phyloP scores from a whole-genome alignment of 2,888 invertebrate genomes.

The Drosophila limbata region DNA sequence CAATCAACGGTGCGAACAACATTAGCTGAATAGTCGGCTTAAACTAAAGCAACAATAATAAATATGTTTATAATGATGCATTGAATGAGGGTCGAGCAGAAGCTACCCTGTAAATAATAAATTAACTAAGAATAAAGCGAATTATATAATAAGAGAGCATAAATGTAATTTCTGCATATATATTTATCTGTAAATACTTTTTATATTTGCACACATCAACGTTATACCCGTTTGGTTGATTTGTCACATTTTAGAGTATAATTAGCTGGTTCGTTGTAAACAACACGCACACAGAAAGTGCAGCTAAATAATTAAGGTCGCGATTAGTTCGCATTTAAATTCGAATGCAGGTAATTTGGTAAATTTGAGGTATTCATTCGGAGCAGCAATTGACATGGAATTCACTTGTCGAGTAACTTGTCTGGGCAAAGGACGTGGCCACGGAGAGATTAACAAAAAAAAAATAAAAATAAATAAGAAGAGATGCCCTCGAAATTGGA shows the following conservation, averaged over 20 bases:
- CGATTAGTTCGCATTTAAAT: conserved; percentile 66
- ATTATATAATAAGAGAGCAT: too few species aligned
- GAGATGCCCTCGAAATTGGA: conserved; percentile 76
- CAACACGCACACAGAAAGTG: conserved; percentile 60
- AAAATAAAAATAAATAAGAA: neutral
- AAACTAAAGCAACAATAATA: conserved; percentile 10
- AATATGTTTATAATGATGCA: neutral
- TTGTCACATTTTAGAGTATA: conserved; percentile 31
- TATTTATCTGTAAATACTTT: too few species aligned
- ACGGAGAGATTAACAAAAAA: neutral
- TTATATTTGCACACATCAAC: too few species aligned
- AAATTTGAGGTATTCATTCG: conserved; percentile 21
- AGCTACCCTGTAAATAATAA: conserved; percentile 4
- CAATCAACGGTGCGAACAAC: conserved; percentile 47
- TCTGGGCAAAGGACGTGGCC: conserved; percentile 18
- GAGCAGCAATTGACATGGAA: conserved; percentile 7
- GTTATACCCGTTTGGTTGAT: neutral
- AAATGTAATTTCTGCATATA: too few species aligned
- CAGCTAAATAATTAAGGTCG: conserved; percentile 59
- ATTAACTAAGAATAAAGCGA: too few species aligned
- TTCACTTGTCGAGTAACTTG: conserved; percentile 37
- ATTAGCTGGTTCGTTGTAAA: conserved; percentile 41
- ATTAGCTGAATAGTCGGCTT: conserved; percentile 24
- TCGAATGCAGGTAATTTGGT: conserved; percentile 69
- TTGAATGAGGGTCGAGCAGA: neutral